Base-by-base conservation (phyloP, 2,113 vertebrate species). In the Aegithalos caudatus region DNA sequence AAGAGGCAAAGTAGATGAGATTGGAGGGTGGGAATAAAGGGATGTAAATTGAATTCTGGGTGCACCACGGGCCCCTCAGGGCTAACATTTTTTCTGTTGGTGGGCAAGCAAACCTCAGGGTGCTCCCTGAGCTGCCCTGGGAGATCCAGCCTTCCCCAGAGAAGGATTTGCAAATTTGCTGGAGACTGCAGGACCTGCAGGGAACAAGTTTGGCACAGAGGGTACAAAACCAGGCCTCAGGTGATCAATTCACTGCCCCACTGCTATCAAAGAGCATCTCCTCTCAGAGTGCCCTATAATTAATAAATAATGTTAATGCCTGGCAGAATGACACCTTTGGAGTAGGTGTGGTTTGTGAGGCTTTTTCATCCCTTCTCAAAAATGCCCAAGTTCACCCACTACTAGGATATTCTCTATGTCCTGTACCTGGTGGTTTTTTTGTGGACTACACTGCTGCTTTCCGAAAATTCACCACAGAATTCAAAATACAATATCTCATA, bases 171-270 rank as follows among this genome's bases (percentile, higher is more conserved):
- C 31, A 77, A 37, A 73, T 44, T 0, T 12, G 23, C 25, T 3
- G 0, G 22, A 14, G 31, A 3, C 14, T 20, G 18, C 50, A 54
- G 54, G 45, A 69, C 24, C 28, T 35, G 54, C 0, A 1, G 33
- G 22, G 53, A 44, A 7, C 20, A 35, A 28, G 25, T 48, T 3
- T 80, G 42, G 76, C 45, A 51, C 51, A 27, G 7, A 22, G 25
- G 23, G 14, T 7, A 15, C 27, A 38, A 48, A 72, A 17, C 20
- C 48, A 44, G 29, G 21, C 48, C 22, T 29, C 48, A 12, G 54
- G 50, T 10, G 11, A 11, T 18, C 61, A 51, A 3, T 5, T 62
- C 73, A 12, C 7, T 0, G 0, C 33, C 38, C 25, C 70, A 12
- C 5, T 2, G 0, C 35, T 14, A 24, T 6, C 18, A n/a, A 40